Evolutionary conservation across 2,113 vertebrate species (phyloP).

Genomic region (Lophotis ruficrista): DNA sequence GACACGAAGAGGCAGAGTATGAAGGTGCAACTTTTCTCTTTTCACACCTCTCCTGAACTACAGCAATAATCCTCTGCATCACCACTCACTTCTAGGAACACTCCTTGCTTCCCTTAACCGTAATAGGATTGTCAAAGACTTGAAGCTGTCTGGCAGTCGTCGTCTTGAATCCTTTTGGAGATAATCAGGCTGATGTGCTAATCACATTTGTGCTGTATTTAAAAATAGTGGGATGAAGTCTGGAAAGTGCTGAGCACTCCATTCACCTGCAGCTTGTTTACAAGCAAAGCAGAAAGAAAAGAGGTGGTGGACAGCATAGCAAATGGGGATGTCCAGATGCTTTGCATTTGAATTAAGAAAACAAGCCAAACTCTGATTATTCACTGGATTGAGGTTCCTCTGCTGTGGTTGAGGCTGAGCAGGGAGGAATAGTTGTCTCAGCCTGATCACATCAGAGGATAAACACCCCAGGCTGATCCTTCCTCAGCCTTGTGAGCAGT

Average conservation of each 20-base stretch:
- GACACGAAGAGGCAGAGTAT: neutral
- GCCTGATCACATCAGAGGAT: neutral
- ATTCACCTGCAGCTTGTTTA: slow-evolving; percentile 43
- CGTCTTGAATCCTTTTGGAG: slow-evolving; percentile 3
- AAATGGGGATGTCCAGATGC: neutral
- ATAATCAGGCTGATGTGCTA: slow-evolving; percentile 54
- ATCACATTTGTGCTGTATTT: slow-evolving; percentile 37
- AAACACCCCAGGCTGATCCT: slow-evolving; percentile 23
- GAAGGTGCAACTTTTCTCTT: neutral
- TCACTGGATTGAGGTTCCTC: neutral
- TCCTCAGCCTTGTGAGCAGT: slow-evolving; percentile 37
- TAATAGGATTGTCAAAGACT: slow-evolving; percentile 30
- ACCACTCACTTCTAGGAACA: rapidly evolving
- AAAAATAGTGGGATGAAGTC: slow-evolving; percentile 13
- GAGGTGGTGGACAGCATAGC: neutral
- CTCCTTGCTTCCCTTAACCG: neutral
- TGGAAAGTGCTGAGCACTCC: slow-evolving; percentile 34
- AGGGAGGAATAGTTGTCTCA: neutral
- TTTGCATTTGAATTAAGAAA: slow-evolving; percentile 4
- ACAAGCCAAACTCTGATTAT: neutral
- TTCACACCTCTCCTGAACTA: neutral
- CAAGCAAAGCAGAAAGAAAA: neutral
- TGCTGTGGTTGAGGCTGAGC: neutral
- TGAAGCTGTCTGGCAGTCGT: neutral
- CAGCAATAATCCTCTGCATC: neutral